Percentiles rank a stretch among this genome's conserved stretches.
Conservation (phyloP, 2,113 vertebrate species). For the Thalassoma bifasciatum region DNA sequence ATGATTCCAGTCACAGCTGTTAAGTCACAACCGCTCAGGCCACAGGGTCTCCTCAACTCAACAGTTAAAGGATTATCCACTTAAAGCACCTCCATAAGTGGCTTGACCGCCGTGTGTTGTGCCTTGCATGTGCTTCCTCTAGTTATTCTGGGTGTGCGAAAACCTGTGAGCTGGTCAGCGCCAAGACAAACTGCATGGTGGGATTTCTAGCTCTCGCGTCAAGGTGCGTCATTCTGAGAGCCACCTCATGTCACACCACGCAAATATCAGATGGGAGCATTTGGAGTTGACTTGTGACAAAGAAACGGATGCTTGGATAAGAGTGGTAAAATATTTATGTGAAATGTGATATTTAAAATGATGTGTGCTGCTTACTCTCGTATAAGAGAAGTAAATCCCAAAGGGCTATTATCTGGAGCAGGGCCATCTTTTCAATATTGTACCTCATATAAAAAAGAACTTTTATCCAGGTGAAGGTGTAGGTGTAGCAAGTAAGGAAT, state of each 20-base stretch:
- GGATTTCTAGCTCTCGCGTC: constrained; percentile 50
- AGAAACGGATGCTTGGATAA: not conserved
- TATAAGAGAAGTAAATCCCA: too few species aligned
- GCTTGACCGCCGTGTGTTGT: constrained; percentile 44
- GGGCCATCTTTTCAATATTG: not conserved
- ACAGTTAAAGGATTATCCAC: constrained; percentile 67
- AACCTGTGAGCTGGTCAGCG: constrained; percentile 34
- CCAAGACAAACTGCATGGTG: constrained; percentile 16
- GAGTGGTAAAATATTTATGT: not conserved
- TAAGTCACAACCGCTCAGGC: constrained; percentile 31
- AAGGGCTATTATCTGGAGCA: too few species aligned
- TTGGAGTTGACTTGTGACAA: not conserved
- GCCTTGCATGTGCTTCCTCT: constrained; percentile 50
- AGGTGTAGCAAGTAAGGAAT: too few species aligned
- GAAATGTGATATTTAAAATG: too few species aligned
- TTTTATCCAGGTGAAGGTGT: not conserved
- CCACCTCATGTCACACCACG: not conserved
- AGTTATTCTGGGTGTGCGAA: constrained; percentile 59
- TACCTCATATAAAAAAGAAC: not conserved
- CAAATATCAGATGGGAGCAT: not conserved
- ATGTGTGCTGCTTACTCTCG: too few species aligned
- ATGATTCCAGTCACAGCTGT: constrained; percentile 26
- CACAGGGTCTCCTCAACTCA: constrained; percentile 45
- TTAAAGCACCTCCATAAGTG: constrained; percentile 68
- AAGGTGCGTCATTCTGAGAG: constrained; percentile 30